These are phyloP conservation scores for Diuraphis noxia DNA, from an alignment of 1,140 invertebrate species.

Conservation along the genomic window DNA sequence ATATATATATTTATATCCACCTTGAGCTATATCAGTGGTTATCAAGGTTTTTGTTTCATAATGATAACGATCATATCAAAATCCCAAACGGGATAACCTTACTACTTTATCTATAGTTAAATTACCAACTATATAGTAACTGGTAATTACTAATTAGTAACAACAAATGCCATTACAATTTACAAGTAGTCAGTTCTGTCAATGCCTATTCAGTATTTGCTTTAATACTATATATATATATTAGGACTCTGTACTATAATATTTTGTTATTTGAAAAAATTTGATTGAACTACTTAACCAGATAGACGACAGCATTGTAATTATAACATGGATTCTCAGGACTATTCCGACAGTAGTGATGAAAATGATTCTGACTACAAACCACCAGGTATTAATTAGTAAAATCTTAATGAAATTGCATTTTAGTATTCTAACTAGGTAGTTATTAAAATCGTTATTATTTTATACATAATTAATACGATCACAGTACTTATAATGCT, in stretches of 20 bases:
- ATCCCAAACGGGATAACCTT: background rate
- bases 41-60: background rate
- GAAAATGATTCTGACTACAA: constrained; percentile 55
- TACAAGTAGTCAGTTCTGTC: background rate
- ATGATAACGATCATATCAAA: background rate
- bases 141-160: too few relatives aligned
- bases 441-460: background rate
- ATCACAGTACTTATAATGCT: background rate
- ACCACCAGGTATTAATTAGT: constrained; percentile 53
- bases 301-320: background rate
- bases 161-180: too few relatives aligned
- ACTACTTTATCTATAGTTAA: too few relatives aligned
- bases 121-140: too few relatives aligned
- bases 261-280: background rate
- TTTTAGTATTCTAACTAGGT: background rate
- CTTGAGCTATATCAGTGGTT: too few relatives aligned
- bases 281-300: background rate
- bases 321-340: background rate
- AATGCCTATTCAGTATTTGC: background rate
- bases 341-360: constrained; percentile 49
- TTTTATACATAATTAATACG: background rate
- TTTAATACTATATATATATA: background rate
- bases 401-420: background rate
- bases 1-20: too few relatives aligned
- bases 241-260: background rate